These are phyloP conservation scores for Lycaon pictus DNA, from an alignment of 2,113 vertebrate genomes.

Conservation along the genomic window DNA sequence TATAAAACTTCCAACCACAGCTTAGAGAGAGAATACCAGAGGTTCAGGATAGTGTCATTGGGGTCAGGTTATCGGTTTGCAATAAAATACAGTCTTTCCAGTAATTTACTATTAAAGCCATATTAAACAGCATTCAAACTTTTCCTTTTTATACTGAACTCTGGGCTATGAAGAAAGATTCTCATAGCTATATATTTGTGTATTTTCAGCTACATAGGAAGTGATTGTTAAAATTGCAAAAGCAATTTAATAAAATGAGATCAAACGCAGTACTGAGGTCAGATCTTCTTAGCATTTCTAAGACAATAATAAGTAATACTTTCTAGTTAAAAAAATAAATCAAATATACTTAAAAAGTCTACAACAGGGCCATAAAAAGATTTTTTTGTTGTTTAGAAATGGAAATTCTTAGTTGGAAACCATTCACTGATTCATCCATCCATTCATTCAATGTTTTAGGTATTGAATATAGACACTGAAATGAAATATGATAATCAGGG, in stretches of 20 bases:
- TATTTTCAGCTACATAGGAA: slow-evolving; percentile 31
- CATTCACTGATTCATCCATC: background rate
- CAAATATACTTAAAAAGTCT: background rate
- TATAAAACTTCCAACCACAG: background rate
- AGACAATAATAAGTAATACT: background rate
- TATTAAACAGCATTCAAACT: background rate
- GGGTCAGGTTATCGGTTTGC: background rate
- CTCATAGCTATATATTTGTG: background rate
- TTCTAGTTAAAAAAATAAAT: background rate
- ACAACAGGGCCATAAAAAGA: background rate
- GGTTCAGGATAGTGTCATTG: background rate
- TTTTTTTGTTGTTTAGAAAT: background rate
- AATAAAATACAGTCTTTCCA: background rate
- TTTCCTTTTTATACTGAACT: background rate
- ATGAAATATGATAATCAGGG: background rate
- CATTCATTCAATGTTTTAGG: background rate
- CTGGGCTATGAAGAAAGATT: background rate
- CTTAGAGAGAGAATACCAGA: background rate
- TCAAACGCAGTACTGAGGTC: slow-evolving; percentile 8
- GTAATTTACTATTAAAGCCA: background rate
- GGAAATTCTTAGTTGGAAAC: background rate
- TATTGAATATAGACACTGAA: background rate
- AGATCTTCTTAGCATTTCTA: background rate
- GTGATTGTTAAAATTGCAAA: slow-evolving; percentile 46
- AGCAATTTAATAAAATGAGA: slow-evolving; percentile 58